Evolutionary conservation across 2,888 invertebrate species (phyloP).

Genomic region (Antheraea yamamai): DNA sequence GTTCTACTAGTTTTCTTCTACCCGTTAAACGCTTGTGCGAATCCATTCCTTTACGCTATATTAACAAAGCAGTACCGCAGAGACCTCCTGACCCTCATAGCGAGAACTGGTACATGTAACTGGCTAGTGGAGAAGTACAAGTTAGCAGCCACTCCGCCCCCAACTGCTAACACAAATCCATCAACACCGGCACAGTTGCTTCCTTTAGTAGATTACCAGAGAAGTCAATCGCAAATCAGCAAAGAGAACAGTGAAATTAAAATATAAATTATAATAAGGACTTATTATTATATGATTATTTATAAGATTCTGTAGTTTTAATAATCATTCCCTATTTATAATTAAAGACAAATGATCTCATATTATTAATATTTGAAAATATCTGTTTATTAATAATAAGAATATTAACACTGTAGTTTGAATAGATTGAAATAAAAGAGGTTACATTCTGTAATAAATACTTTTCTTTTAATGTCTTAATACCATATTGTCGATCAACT

Average conservation of each 20-base stretch:
- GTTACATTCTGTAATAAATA: constrained; percentile 2
- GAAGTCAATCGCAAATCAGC: constrained; percentile 56
- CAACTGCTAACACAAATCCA: constrained; percentile 69
- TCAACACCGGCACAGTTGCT: constrained; percentile 61
- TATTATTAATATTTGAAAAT: not conserved
- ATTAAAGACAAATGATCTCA: constrained; percentile 7
- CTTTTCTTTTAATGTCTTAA: not conserved
- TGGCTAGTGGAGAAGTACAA: constrained; percentile 72
- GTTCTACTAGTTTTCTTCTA: constrained; percentile 94
- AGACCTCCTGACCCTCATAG: constrained; percentile 86
- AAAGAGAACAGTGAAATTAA: constrained; percentile 64
- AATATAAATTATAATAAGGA: constrained; percentile 54
- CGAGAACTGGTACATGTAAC: constrained; percentile 81
- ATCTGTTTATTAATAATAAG: not conserved
- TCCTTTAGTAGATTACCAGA: constrained; percentile 66
- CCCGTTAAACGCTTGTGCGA: constrained; percentile 95
- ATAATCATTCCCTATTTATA: constrained; percentile 25
- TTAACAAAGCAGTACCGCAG: constrained; percentile 92
- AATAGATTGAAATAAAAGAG: constrained; percentile 6
- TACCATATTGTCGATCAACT: constrained; percentile 27
- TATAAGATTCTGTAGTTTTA: constrained; percentile 51
- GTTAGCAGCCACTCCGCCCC: constrained; percentile 67
- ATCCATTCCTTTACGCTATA: constrained; percentile 95
- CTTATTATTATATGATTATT: constrained; percentile 64
- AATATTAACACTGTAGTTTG: not conserved